Conservation (phyloP, 2,888 invertebrate species). For the Ochropacha duplaris region DNA sequence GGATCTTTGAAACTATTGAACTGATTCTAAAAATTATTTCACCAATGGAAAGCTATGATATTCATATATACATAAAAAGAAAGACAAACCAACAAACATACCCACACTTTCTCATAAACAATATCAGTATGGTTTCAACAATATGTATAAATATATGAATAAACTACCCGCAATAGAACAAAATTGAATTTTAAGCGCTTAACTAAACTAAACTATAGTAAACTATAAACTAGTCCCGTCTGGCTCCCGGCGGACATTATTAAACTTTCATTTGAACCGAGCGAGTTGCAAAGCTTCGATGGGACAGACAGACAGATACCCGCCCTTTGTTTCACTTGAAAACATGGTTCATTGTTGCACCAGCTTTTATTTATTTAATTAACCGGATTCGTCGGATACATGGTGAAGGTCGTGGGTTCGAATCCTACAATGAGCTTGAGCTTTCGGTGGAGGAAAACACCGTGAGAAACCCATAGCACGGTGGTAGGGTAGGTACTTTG, state of each 20-base stretch:
- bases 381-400: too few species aligned
- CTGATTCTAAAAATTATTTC: too few species aligned
- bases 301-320: not conserved
- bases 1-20: too few species aligned
- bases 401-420: too few species aligned
- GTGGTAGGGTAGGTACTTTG: too few species aligned
- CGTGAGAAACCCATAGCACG: too few species aligned
- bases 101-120: too few species aligned
- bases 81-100: too few species aligned
- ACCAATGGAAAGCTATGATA: too few species aligned
- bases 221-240: not conserved
- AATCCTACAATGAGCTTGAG: too few species aligned
- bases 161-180: not conserved
- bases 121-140: not conserved
- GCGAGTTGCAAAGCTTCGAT: not conserved
- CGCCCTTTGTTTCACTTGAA: not conserved
- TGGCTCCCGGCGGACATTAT: not conserved
- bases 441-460: too few species aligned
- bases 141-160: not conserved
- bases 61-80: too few species aligned
- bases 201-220: not conserved
- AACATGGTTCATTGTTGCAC: not conserved
- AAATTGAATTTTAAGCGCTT: not conserved
- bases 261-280: not conserved
- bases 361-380: not conserved